These are phyloP conservation scores for Gryllus bimaculatus DNA, from an alignment of 1,140 invertebrate genomes.

Conservation along the genomic window DNA sequence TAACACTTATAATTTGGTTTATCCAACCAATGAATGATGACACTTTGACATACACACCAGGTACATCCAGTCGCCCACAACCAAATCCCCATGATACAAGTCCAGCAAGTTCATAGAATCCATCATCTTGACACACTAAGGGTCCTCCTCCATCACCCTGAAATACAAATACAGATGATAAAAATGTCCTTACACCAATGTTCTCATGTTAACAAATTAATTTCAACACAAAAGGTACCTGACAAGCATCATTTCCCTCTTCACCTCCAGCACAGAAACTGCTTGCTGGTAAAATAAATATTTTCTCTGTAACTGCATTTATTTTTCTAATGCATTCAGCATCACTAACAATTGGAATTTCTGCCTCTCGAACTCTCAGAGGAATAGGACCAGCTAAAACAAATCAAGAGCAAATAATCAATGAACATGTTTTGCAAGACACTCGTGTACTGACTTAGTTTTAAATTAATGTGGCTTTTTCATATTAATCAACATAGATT, in stretches of 20 bases:
- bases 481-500: too few relatives aligned
- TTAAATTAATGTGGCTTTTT: too few relatives aligned
- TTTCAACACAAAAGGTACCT: conserved; percentile 44
- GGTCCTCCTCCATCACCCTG: conserved; percentile 87
- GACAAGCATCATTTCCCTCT: conserved; percentile 85
- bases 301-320: conserved; percentile 87
- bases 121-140: conserved; percentile 83
- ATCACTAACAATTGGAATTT: conserved; percentile 88
- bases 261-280: conserved; percentile 91
- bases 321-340: conserved; percentile 85
- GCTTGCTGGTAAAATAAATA: conserved; percentile 82
- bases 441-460: too few relatives aligned
- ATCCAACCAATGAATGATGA: conserved; percentile 93
- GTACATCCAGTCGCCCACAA: conserved; percentile 77
- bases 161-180: background rate
- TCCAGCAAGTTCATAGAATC: conserved; percentile 83
- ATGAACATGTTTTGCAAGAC: too few relatives aligned
- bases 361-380: conserved; percentile 74
- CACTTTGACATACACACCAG: conserved; percentile 89
- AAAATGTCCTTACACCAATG: background rate
- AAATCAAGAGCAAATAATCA: too few relatives aligned
- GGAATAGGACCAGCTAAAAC: conserved; percentile 79
- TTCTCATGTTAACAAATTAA: background rate
- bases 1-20: conserved; percentile 92
- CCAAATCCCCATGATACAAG: conserved; percentile 89